Conservation (phyloP, 2,797 vertebrate genomes). For the Halcyon smyrnensis region DNA sequence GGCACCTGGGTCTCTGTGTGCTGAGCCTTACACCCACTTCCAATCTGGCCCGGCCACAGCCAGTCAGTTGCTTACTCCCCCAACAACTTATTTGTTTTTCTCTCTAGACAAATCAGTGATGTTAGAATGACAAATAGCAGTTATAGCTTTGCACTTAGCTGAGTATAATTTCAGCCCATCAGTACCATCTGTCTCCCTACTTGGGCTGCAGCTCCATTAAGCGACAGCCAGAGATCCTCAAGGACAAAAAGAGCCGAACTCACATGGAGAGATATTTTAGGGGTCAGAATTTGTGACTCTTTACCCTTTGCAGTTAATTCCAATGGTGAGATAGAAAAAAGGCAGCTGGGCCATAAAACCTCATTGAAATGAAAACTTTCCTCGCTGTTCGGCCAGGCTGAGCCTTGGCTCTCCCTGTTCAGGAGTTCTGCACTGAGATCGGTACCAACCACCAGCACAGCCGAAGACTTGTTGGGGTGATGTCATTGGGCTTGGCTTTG, state of each 20-base stretch:
- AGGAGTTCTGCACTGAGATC: background rate
- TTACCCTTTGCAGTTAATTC: background rate
- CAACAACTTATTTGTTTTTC: conserved; percentile 72
- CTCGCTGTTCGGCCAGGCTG: background rate
- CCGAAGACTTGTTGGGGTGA: background rate
- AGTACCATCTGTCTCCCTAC: conserved; percentile 70
- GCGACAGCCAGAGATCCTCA: conserved; percentile 26
- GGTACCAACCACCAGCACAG: background rate
- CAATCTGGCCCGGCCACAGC: conserved; percentile 69
- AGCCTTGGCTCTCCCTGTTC: background rate
- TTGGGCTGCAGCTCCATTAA: conserved; percentile 61
- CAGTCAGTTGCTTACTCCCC: conserved; percentile 55
- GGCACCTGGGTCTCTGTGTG: conserved; percentile 64
- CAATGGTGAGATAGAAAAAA: background rate
- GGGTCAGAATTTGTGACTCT: background rate
- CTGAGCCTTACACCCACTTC: conserved; percentile 64
- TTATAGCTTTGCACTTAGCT: conserved; percentile 72
- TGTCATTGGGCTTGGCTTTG: conserved; percentile 5
- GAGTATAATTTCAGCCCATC: conserved; percentile 71
- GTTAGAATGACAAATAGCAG: conserved; percentile 73
- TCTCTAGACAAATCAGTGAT: conserved; percentile 69
- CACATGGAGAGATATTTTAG: background rate
- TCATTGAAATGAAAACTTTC: background rate
- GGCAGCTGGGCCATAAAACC: background rate
- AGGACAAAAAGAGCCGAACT: conserved; percentile 56